Percentiles rank a stretch among this genome's conserved stretches.
Evolutionary conservation across 2,888 invertebrate genomes (phyloP).

Genomic region (Microchrysa polita): DNA sequence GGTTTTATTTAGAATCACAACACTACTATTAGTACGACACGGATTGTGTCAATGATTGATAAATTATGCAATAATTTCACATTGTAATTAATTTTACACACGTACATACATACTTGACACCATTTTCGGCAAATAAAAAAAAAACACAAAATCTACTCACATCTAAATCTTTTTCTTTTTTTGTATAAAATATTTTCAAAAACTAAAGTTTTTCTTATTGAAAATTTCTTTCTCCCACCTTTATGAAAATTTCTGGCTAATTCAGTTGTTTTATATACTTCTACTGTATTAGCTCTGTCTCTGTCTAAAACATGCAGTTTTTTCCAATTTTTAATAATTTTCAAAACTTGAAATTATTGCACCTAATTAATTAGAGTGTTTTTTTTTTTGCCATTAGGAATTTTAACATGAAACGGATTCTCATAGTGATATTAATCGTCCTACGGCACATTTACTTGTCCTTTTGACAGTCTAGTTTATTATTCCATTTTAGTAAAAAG

Average conservation of each 20-base stretch:
- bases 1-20: not conserved
- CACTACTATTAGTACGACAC: not conserved
- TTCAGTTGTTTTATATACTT: constrained; percentile 7
- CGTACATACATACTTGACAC: not conserved
- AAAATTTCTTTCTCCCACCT: not conserved
- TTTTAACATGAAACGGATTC: not conserved
- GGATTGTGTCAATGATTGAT: not conserved
- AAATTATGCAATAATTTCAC: constrained; percentile 8
- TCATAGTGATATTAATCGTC: not conserved
- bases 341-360: constrained; percentile 14
- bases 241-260: not conserved
- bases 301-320: not conserved
- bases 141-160: not conserved
- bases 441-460: not conserved
- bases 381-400: not conserved
- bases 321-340: not conserved
- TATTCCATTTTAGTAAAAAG: too few relatives aligned
- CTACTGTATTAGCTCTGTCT: constrained; percentile 7
- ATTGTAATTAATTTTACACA: not conserved
- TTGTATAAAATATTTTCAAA: not conserved
- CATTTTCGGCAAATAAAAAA: not conserved
- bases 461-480: not conserved
- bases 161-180: not conserved
- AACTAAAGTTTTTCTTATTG: not conserved
- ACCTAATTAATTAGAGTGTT: constrained; percentile 3